Evolutionary conservation across 1,140 invertebrate genomes (phyloP), one percentile per base, ranked within the genome.

Genomic region (Wasmannia auropunctata): DNA sequence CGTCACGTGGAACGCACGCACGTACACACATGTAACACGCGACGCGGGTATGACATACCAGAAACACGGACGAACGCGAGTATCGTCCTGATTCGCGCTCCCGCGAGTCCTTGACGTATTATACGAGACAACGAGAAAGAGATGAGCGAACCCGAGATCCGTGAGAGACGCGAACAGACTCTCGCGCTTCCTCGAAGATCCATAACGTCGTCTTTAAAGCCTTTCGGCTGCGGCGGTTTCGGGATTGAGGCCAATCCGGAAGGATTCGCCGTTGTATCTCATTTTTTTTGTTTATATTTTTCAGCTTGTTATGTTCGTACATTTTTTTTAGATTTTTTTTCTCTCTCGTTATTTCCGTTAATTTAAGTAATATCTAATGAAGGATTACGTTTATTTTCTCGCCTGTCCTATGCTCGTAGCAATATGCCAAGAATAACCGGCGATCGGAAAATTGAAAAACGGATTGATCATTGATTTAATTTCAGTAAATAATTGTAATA

Each of bases 111-210:
- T 90, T 90, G 89, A 84, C 83, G 60, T 89, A 75, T 65, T 85
- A 80, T 76, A 34, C 77, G 51, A 58, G 79, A 72, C 37, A 28
- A 37, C 58, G 58, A 54, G 86, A 67, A 69, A 86, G 77, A 90
- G 84, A 90, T 86, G 88, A 90, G 85, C 88, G 79, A 90, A 89
- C 86, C 77, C 81, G 88, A 90, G 88, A 90, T 87, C 88, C 89
- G 88, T 90, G 88, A 90, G 88, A 90, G 86, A 87, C 74, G n/a
- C 51, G 46, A 70, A 22, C 19, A 40, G 31, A 22, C 34, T 34
- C 31, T 54, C 83, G 70, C 51, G 62, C 67, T 90, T 90, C 89
- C 89, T 88, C 60, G 62, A 90, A 74, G 37, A 22, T 69, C 34
- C 58, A 46, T 22, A 14, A 37, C 28, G 43, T 37, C 22, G 11